A percentile compares a stretch with the other conserved stretches of the same genome.
Conservation (phyloP, 2,797 vertebrate species). For the Echiichthys vipera region DNA sequence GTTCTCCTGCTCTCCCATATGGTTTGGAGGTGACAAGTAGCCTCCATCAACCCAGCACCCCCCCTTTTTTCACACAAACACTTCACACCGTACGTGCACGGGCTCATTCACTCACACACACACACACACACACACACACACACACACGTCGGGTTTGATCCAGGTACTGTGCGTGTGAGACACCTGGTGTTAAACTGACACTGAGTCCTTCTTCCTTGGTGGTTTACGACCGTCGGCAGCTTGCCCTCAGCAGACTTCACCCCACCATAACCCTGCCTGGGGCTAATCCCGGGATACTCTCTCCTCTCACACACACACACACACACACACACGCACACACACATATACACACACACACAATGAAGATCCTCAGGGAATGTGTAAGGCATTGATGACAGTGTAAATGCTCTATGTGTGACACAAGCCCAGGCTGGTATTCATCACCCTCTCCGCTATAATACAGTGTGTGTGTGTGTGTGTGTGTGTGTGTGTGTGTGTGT, state of each 20-base stretch:
- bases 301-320: background rate
- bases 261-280: conserved; percentile 49
- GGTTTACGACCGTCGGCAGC: conserved; percentile 46
- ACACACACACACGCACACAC: background rate
- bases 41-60: conserved; percentile 69
- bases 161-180: background rate
- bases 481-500: background rate
- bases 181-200: conserved; percentile 66
- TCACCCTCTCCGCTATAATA: background rate
- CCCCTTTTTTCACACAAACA: conserved; percentile 13
- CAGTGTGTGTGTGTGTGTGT: background rate
- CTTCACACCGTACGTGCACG: conserved; percentile 15
- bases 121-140: too few relatives aligned
- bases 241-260: conserved; percentile 55
- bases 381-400: conserved; percentile 7
- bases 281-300: conserved; percentile 34
- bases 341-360: background rate
- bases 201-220: conserved; percentile 52
- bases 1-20: conserved; percentile 67
- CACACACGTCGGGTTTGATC: too few relatives aligned
- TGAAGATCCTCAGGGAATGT: conserved; percentile 5
- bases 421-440: background rate
- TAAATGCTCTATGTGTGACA: conserved; percentile 16
- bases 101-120: background rate
- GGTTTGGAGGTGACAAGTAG: conserved; percentile 67